Percentiles rank a stretch among this genome's conserved stretches.
These are phyloP conservation scores for Eilema griseolum DNA, from an alignment of 2,888 invertebrate genomes.

Conservation along the genomic window DNA sequence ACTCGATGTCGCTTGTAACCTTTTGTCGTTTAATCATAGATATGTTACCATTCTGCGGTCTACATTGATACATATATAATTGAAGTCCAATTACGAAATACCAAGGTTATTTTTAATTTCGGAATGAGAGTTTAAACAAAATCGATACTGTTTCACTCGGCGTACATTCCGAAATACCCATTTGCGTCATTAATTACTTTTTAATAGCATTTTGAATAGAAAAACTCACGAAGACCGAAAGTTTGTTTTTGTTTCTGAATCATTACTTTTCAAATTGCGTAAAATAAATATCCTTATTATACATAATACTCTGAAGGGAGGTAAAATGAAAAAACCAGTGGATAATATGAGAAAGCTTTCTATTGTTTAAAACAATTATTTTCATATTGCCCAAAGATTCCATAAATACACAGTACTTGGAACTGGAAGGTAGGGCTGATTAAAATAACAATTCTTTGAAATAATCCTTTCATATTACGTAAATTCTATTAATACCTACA, in stretches of 20 bases:
- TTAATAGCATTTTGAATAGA: neutral
- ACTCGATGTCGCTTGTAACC: neutral
- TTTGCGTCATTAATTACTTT: constrained; percentile 13
- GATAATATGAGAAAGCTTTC: no score
- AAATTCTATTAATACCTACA: neutral
- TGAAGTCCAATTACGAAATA: constrained; percentile 9
- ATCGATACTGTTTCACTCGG: constrained; percentile 6
- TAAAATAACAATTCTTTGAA: neutral
- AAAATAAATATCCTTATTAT: neutral
- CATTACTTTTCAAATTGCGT: neutral
- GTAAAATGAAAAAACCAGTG: neutral
- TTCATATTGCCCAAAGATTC: neutral
- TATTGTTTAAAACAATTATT: neutral
- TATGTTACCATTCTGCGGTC: neutral
- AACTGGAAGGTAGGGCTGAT: neutral
- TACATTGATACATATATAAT: constrained; percentile 1
- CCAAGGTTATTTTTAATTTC: constrained; percentile 10
- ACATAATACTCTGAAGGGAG: neutral
- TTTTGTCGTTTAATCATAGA: neutral
- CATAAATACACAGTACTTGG: neutral
- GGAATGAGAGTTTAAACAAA: constrained; percentile 12
- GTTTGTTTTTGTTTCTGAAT: neutral
- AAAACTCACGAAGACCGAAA: neutral
- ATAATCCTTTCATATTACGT: neutral
- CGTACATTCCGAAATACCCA: neutral